These are phyloP conservation scores for Erythrolamprus reginae DNA, from an alignment of 2,113 vertebrate genomes.

Conservation along the genomic window DNA sequence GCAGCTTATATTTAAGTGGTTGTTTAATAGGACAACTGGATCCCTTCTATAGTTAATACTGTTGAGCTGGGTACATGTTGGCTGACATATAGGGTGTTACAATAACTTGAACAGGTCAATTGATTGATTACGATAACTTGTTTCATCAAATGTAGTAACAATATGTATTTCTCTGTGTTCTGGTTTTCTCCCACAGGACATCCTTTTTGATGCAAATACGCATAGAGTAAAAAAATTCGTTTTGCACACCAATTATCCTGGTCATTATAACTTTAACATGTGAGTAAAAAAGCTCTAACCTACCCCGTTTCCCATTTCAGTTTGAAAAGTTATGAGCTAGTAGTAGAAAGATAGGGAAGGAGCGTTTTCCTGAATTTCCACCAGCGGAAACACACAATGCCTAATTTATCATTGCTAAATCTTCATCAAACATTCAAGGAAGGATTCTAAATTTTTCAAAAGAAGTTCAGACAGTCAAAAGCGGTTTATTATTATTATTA, in stretches of 20 bases:
- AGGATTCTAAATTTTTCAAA: not conserved
- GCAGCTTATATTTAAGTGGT: too few species aligned
- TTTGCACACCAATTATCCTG: conserved; percentile 95
- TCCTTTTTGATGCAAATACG: conserved; percentile 95
- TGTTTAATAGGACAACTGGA: too few species aligned
- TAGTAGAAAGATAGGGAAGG: too few species aligned
- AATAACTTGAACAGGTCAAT: not conserved
- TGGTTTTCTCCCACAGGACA: conserved; percentile 73
- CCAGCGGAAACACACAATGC: not conserved
- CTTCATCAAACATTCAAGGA: not conserved
- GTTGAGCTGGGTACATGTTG: too few species aligned
- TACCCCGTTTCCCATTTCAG: not conserved
- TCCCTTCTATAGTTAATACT: too few species aligned
- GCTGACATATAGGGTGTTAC: not conserved
- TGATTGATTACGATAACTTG: not conserved
- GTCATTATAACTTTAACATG: conserved; percentile 99
- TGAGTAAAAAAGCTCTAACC: conserved; percentile 64
- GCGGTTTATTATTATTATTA: not conserved
- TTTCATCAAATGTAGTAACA: not conserved
- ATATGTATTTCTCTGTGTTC: not conserved
- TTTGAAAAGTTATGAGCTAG: not conserved
- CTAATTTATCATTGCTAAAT: not conserved
- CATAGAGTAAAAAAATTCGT: conserved; percentile 99
- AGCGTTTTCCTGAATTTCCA: not conserved
- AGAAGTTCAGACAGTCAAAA: not conserved